A percentile compares a stretch with the other conserved stretches of the same genome.
phyloP scores from a whole-genome alignment of 2,797 vertebrate genomes.

The Bradypus variegatus region DNA sequence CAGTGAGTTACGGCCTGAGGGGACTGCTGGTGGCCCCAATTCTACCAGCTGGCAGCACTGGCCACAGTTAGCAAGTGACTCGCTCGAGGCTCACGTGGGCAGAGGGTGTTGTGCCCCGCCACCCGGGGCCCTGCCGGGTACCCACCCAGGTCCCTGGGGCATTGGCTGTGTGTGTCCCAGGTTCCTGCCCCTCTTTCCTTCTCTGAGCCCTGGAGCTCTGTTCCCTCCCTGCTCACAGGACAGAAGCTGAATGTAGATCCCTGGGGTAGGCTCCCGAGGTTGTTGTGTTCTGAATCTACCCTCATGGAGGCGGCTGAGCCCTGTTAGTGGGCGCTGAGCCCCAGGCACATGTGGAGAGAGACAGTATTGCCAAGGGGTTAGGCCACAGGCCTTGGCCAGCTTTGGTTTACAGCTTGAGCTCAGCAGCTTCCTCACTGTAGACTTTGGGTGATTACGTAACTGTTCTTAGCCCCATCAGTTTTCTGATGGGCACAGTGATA shows the following conservation, averaged over 20 bases:
- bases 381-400: neutral
- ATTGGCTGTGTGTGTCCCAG: neutral
- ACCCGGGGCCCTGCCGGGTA: too few relatives aligned
- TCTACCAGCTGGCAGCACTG: accelerated
- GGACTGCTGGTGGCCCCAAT: too few relatives aligned
- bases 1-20: neutral
- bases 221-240: neutral
- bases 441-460: neutral
- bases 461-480: neutral
- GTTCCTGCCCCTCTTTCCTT: accelerated
- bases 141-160: neutral
- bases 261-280: too few relatives aligned
- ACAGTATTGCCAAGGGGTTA: neutral
- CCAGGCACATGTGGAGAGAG: neutral
- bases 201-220: accelerated
- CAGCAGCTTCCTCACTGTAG: neutral
- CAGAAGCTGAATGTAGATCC: neutral
- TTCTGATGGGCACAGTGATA: neutral
- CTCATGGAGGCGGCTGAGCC: neutral
- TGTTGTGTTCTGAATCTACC: neutral
- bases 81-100: accelerated
- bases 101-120: neutral
- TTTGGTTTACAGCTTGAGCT: too few relatives aligned
- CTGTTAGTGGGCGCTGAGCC: neutral
- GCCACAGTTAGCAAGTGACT: neutral